Evolutionary conservation across 2,113 vertebrate genomes (phyloP).

Genomic region (Sinocyclocheilus anshuiensis): DNA sequence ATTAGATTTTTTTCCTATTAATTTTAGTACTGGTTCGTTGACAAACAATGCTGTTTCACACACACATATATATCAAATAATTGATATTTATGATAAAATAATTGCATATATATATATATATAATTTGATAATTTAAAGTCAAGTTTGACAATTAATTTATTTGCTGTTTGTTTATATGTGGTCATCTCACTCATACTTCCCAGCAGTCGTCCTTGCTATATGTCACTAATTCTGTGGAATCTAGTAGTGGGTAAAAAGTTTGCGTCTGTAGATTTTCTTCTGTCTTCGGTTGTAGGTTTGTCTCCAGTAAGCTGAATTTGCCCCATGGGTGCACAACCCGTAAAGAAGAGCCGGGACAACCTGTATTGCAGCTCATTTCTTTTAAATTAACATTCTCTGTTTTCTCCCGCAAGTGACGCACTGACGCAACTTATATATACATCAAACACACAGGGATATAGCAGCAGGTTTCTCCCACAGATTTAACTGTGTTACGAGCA

Average conservation of each 20-base stretch:
- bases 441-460: neutral
- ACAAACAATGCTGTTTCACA: too few relatives aligned
- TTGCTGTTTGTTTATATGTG: too few relatives aligned
- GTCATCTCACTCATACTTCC: too few relatives aligned
- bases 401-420: neutral
- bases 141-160: too few relatives aligned
- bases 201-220: too few relatives aligned
- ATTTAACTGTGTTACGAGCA: neutral
- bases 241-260: too few relatives aligned
- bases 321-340: neutral
- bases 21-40: too few relatives aligned
- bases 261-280: neutral
- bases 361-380: constrained; percentile 11
- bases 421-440: neutral
- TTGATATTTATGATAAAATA: too few relatives aligned
- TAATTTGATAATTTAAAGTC: too few relatives aligned
- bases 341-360: neutral
- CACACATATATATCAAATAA: too few relatives aligned
- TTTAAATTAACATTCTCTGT: neutral
- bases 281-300: neutral
- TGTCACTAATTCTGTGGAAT: neutral
- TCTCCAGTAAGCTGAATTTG: constrained; percentile 8
- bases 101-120: too few relatives aligned
- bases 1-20: too few relatives aligned
- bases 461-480: neutral